Conservation (phyloP, 2,888 invertebrate species). For the Drosophila ezoana region DNA sequence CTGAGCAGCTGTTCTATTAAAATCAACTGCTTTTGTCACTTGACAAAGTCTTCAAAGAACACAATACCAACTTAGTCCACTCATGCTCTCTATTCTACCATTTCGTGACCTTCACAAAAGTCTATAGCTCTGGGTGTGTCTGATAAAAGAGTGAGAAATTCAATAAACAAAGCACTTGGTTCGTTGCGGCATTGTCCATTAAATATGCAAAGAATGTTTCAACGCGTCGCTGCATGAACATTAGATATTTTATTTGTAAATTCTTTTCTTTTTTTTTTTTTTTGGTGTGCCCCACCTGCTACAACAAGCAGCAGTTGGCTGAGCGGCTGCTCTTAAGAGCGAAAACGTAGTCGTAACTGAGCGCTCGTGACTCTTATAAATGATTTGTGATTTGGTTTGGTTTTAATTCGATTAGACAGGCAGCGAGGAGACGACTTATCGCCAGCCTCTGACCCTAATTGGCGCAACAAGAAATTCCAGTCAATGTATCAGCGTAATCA, state of each 20-base stretch:
- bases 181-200: slow-evolving; percentile 27
- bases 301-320: background rate
- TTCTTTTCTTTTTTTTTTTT: slow-evolving; percentile 5
- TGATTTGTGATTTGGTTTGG: slow-evolving; percentile 43
- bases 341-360: slow-evolving; percentile 29
- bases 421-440: slow-evolving; percentile 16
- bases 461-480: slow-evolving; percentile 56
- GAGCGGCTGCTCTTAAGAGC: slow-evolving; percentile 12
- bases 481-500: slow-evolving; percentile 57
- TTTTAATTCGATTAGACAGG: slow-evolving; percentile 18
- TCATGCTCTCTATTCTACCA: slow-evolving; percentile 5
- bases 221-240: slow-evolving; percentile 40
- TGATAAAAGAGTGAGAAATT: slow-evolving; percentile 18
- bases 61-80: background rate
- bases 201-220: slow-evolving; percentile 52
- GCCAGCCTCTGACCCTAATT: slow-evolving; percentile 68
- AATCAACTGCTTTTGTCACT: background rate
- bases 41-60: background rate
- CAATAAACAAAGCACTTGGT: slow-evolving; percentile 5
- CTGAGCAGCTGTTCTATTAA: too few relatives aligned
- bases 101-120: slow-evolving; percentile 48
- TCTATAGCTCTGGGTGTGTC: slow-evolving; percentile 17
- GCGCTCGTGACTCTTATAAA: slow-evolving; percentile 50
- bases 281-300: slow-evolving; percentile 22
- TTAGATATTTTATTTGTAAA: slow-evolving; percentile 16